Percentiles rank a stretch among this genome's conserved stretches.
Evolutionary conservation across 2,797 vertebrate species (phyloP).

Genomic region (Galaxias olidus): DNA sequence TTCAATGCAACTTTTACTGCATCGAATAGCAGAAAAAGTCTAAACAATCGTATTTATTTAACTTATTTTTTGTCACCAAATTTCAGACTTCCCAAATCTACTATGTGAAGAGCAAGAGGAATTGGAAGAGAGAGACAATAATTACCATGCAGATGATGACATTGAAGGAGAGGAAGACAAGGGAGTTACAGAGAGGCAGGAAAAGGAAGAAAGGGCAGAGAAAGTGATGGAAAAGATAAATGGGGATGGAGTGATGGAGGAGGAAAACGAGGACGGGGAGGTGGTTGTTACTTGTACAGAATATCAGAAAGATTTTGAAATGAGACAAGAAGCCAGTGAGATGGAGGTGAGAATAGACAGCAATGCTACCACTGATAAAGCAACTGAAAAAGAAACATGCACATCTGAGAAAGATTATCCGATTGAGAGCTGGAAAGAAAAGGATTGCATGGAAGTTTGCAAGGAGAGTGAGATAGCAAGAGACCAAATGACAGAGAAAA

Average conservation of each 20-base stretch:
- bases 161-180: conserved; percentile 9
- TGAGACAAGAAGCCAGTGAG: conserved; percentile 53
- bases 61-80: conserved; percentile 2
- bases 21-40: too few relatives aligned
- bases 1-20: too few relatives aligned
- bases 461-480: conserved; percentile 46
- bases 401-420: conserved; percentile 36
- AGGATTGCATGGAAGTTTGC: conserved; percentile 50
- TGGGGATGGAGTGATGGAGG: neutral
- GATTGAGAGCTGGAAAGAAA: conserved; percentile 48
- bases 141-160: conserved; percentile 28
- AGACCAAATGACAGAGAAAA: conserved; percentile 39
- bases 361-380: neutral
- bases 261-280: conserved; percentile 25
- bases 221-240: too few relatives aligned
- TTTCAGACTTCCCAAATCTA: conserved; percentile 71
- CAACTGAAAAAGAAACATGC: conserved; percentile 37
- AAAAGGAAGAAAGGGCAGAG: conserved; percentile 12
- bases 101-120: conserved; percentile 73
- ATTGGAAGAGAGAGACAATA: conserved; percentile 46
- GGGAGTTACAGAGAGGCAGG: conserved; percentile 11
- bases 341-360: conserved; percentile 41
- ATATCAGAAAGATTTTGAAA: neutral
- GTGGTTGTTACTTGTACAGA: conserved; percentile 23
- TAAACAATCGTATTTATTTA: too few relatives aligned